Evolutionary conservation across 2,888 invertebrate genomes (phyloP), one percentile per base, ranked within the genome.

Genomic region (Platerodrilus igneus): DNA sequence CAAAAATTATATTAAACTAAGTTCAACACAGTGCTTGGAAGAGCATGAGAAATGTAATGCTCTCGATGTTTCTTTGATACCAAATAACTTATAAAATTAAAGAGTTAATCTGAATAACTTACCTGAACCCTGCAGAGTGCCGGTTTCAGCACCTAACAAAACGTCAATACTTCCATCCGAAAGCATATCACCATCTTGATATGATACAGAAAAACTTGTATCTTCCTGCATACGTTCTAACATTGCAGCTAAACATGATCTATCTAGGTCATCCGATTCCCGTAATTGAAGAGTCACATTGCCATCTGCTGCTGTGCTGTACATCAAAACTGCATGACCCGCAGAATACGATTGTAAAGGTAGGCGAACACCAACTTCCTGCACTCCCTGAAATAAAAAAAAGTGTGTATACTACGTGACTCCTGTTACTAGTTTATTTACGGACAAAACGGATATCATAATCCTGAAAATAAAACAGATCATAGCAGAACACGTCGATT

Each of bases 161-260:
- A 67, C 67, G 41, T 61, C 61, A 37, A 68, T 69, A 48, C 66
- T 64, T 20, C 67, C 67, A 45, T 84, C 84, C 29, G 82, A 81
- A 39, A 85, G 72, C 62, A 84, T 77, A 59, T 83, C 83, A 16
- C 83, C 78, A 68, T 85, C 84, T 62, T 83, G 81, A 69, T 83
- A 83, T 51, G 83, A 80, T 60, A 81, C 78, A 54, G 81, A 81
- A 47, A 84, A 75, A 39, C 76, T 76, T 55, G 83, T 75, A 53
- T 83, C 82, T 55, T 79, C 76, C 57, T 74, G 74, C 45, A 77
- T 62, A 44, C 71, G 63, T 17, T 67, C 68, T 54, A 72, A 57
- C 63, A 72, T 69, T 35, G 71, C 69, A 22, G 71, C 71, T 51
- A 70, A 55, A 48, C 69, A 67, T 43, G 62, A 62, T 45, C 64